Evolutionary conservation across 2,113 vertebrate genomes (phyloP).

Genomic region (Laterallus jamaicensis): DNA sequence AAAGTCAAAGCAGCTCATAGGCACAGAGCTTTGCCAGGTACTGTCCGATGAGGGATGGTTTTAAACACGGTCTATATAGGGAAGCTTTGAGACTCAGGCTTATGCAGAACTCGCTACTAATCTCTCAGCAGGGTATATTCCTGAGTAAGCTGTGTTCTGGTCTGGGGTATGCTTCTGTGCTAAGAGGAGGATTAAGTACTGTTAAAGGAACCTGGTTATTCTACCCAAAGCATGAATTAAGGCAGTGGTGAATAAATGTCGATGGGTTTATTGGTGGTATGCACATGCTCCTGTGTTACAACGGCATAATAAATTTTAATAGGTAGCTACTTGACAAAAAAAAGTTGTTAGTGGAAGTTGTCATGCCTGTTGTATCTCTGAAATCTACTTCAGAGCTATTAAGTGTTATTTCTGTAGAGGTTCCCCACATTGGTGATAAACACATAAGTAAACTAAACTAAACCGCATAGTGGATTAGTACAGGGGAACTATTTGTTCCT

Average conservation of each 20-base stretch:
- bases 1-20: background rate
- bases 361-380: background rate
- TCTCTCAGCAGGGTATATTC: constrained; percentile 18
- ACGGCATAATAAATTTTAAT: background rate
- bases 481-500: background rate
- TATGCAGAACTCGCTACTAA: background rate
- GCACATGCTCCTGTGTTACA: background rate
- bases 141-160: constrained; percentile 33
- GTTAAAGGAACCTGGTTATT: constrained; percentile 45
- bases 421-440: background rate
- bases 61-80: background rate
- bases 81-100: background rate
- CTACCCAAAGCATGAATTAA: constrained; percentile 41
- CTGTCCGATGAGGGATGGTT: constrained; percentile 7
- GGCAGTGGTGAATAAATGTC: background rate
- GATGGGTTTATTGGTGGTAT: background rate
- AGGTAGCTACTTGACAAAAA: background rate
- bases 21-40: constrained; percentile 30
- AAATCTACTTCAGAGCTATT: too few relatives aligned
- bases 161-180: background rate
- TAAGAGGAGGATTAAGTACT: constrained; percentile 38
- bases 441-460: background rate
- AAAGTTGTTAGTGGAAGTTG: background rate
- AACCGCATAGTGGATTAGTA: background rate
- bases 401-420: constrained; percentile 11